Evolutionary conservation across 2,888 invertebrate genomes (phyloP), one percentile per base, ranked within the genome.

Genomic region (Cryptocheilus praepositus): DNA sequence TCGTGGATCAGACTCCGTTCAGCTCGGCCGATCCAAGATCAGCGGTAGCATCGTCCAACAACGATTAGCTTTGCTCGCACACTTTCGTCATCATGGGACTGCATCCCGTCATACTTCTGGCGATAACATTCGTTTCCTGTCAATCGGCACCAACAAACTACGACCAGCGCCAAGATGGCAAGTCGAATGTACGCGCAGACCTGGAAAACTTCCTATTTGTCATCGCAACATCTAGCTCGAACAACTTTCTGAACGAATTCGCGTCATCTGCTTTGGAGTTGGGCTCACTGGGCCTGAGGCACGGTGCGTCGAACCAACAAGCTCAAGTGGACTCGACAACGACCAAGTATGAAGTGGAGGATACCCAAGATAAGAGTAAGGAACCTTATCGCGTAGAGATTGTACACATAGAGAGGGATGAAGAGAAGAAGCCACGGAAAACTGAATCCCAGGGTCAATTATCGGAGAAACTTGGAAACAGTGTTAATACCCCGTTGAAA

Each of bases 121-220:
- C 16, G 36, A 28, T 68, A 7, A 19, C 71, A 0, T 16, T 74
- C n/a, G 11, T 65, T 2, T 86, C 88, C 64, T 78, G 83, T 64
- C 22, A n/a, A 15, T 83, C 80, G 16, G 80, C 88, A 13, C 89
- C 90, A 51, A 83, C 85, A 54, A 85, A 82, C 46, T 92, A 92
- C 89, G 93, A 95, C 86, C 94, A 95, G 83, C 91, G 94, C 0
- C 95, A 95, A 86, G 93, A 94, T 64, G 95, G 95, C n/a, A 92
- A 93, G 2, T 85, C 91, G 71, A 95, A 96, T 87, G 91, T 95
- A 13, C 91, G 93, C 59, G 93, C 94, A 0, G 93, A 95, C 85
- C 89, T 95, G 11, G 93, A 94, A 74, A 95, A 95, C 83, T 92
- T 95, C 73, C 90, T 95, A 73, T 89, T 95, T 59, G 86, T 95